phyloP scores from a whole-genome alignment of 1,140 invertebrate genomes.

The Trichonephila clavata region DNA sequence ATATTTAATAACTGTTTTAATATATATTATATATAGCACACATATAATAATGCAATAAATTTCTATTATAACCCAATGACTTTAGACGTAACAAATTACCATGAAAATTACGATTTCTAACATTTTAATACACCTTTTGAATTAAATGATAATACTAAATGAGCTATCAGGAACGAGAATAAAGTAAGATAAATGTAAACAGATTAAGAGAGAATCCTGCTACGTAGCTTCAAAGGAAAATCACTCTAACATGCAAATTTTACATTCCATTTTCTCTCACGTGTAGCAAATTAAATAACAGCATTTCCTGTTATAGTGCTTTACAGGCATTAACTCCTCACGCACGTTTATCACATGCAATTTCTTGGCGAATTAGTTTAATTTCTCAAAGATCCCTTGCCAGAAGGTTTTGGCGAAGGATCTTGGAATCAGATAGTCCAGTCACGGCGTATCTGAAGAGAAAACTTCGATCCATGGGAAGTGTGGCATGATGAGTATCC shows the following conservation, averaged over 20 bases:
- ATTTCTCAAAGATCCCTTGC: conserved; percentile 16
- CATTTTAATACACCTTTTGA: no score
- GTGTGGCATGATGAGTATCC: conserved; percentile 56
- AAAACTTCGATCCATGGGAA: conserved; percentile 47
- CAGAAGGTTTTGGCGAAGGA: neutral
- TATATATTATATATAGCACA: no score
- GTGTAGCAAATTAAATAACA: neutral
- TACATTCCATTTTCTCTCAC: neutral
- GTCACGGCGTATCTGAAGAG: conserved; percentile 54
- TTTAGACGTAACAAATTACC: no score
- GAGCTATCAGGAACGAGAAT: no score
- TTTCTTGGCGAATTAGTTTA: neutral
- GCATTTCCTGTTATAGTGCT: neutral
- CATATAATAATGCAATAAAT: no score
- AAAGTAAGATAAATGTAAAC: no score
- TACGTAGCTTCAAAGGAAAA: no score
- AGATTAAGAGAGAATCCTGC: no score
- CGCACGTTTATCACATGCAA: neutral
- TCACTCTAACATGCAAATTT: neutral
- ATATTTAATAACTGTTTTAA: no score
- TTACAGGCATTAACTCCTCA: neutral
- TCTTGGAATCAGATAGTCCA: conserved; percentile 29
- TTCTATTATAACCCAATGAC: no score
- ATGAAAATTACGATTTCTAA: no score
- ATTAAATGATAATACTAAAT: no score